phyloP scores from a whole-genome alignment of 2,113 vertebrate species.

The Cervus canadensis region DNA sequence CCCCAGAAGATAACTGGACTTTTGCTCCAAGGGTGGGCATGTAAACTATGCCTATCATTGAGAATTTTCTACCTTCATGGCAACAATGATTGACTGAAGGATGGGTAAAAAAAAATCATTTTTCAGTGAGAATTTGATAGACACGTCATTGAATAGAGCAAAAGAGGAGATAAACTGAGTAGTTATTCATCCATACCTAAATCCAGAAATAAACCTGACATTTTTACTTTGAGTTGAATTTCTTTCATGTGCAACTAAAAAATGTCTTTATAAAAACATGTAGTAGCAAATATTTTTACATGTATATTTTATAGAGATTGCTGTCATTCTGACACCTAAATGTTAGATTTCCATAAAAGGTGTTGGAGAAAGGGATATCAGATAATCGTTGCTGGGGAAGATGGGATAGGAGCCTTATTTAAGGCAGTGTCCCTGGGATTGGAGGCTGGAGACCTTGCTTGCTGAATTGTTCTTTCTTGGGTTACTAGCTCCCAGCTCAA shows the following conservation, averaged over 20 bases:
- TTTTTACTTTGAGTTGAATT: not conserved
- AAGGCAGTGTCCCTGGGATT: not conserved
- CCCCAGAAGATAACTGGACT: not conserved
- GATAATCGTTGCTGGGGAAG: not conserved
- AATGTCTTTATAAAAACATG: not conserved
- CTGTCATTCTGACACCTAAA: not conserved
- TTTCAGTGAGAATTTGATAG: not conserved
- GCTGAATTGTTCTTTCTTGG: not conserved
- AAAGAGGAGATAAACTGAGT: not conserved
- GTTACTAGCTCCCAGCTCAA: not conserved
- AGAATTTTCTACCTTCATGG: not conserved
- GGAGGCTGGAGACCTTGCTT: not conserved
- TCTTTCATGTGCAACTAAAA: not conserved
- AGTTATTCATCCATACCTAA: not conserved
- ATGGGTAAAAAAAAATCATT: not conserved
- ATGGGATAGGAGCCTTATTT: not conserved
- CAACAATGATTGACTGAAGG: not conserved
- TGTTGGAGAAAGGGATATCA: not conserved
- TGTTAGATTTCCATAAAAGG: not conserved
- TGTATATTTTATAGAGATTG: not conserved
- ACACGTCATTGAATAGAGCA: not conserved
- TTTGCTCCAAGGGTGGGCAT: not conserved
- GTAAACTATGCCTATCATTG: not conserved
- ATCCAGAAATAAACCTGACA: not conserved
- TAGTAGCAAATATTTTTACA: not conserved